A percentile compares a stretch with the other conserved stretches of the same genome.
phyloP scores from a whole-genome alignment of 2,113 vertebrate genomes.

The Himantopus leucocephalus region DNA sequence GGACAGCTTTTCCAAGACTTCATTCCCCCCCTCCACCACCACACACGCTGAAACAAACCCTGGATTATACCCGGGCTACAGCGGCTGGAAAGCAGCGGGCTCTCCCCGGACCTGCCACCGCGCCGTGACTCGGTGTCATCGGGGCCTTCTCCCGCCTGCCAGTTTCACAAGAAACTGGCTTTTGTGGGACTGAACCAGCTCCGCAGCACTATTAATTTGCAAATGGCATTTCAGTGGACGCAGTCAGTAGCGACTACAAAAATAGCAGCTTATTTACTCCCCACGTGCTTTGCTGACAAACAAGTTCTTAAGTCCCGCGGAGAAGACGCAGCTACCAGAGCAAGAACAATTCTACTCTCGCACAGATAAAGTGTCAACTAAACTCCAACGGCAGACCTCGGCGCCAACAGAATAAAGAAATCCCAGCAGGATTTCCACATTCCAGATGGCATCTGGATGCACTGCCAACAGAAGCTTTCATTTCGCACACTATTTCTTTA shows the following conservation, averaged over 20 bases:
- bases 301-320: not conserved
- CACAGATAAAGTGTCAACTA: not conserved
- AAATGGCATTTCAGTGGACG: not conserved
- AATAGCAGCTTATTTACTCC: not conserved
- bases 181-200: not conserved
- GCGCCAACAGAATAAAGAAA: not conserved
- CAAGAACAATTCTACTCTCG: not conserved
- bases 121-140: accelerated
- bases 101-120: not conserved
- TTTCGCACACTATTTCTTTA: too few species aligned
- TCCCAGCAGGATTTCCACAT: not conserved
- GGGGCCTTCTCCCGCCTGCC: not conserved
- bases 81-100: accelerated
- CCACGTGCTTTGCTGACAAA: not conserved
- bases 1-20: not conserved
- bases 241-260: not conserved
- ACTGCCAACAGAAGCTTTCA: not conserved
- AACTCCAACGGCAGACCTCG: not conserved
- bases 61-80: accelerated
- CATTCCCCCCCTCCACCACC: not conserved
- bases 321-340: not conserved
- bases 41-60: accelerated
- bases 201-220: not conserved
- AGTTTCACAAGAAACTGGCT: not conserved
- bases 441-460: not conserved